Base-by-base conservation (phyloP, 2,797 vertebrate genomes). In the Ispidina lecontei region DNA sequence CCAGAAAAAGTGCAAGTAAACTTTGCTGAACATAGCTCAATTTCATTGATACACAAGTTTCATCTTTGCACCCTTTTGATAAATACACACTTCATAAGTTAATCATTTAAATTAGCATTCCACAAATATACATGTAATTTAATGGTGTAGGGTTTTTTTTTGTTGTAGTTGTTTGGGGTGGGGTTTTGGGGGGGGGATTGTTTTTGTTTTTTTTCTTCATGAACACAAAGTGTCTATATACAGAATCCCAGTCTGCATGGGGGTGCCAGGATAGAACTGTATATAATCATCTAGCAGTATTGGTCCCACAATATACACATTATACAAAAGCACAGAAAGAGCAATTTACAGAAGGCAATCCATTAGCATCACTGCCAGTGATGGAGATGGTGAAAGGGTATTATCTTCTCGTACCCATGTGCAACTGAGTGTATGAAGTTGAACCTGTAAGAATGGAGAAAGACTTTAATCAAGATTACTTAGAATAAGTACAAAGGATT, bases 21-120 rank as follows among this genome's bases (percentile, higher is more conserved):
- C 97, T 93, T 97, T 47, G 93, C 97, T 95, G 94, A 97, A 97
- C 95, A 92, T 94, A 97, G 97, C 97, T 97, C 92, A 87, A 92
- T 96, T 94, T 96, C 96, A 86, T 81, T 83, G 96, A 96, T 95
- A 93, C 64, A 72, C 39, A 96, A 89, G 73, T 96, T 96, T 95
- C 93, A 95, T 97, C 92, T 98, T 97, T 58, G 92, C 98, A 98
- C 97, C 97, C 98, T 97, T 95, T 90, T 95, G 95, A 98, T 98
- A 98, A 98, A 98, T 98, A 98, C 97, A 98, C 95, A 90, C 97
- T 94, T 98, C 89, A 99, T 99, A 99, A 99, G 98, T 99, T 99
- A 99, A 98, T 98, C 97, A 96, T 96, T 99, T 99, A 99, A 99
- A 99, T 99, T 99, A 99, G 98, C 98, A 98, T 98, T 98, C 98